Evolutionary conservation across 2,797 vertebrate species (phyloP).

Genomic region (Lepus townsendii): DNA sequence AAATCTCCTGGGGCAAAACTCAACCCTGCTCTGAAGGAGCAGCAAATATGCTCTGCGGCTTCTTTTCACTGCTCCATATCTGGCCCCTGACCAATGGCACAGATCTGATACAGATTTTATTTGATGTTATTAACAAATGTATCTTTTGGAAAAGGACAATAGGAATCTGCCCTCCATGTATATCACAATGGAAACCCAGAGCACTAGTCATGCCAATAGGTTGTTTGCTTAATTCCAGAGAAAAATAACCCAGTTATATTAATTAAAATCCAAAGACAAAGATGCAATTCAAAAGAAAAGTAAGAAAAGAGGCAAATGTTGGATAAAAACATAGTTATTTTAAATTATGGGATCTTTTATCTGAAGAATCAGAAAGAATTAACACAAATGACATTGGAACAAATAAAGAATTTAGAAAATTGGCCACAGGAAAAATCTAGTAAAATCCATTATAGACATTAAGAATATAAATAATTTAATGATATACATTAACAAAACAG

Average conservation of each 20-base stretch:
- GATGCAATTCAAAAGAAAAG: background rate
- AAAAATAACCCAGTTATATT: constrained; percentile 19
- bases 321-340: background rate
- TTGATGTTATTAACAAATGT: background rate
- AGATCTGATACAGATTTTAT: background rate
- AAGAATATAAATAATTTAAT: background rate
- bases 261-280: background rate
- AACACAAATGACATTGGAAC: background rate
- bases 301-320: background rate
- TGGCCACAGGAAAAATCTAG: background rate
- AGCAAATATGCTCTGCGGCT: background rate
- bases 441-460: background rate
- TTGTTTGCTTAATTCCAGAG: constrained; percentile 21
- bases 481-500: background rate
- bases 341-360: background rate
- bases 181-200: background rate
- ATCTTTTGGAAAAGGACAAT: background rate
- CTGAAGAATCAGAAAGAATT: constrained; percentile 26
- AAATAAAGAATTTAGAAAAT: constrained; percentile 26
- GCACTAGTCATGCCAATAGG: background rate
- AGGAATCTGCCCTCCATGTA: background rate
- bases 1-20: background rate
- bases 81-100: background rate
- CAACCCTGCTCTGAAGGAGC: background rate
- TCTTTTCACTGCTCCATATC: background rate